Evolutionary conservation across 2,113 vertebrate species (phyloP), one percentile per base, ranked within the genome.

Genomic region (Kryptolebias marmoratus): DNA sequence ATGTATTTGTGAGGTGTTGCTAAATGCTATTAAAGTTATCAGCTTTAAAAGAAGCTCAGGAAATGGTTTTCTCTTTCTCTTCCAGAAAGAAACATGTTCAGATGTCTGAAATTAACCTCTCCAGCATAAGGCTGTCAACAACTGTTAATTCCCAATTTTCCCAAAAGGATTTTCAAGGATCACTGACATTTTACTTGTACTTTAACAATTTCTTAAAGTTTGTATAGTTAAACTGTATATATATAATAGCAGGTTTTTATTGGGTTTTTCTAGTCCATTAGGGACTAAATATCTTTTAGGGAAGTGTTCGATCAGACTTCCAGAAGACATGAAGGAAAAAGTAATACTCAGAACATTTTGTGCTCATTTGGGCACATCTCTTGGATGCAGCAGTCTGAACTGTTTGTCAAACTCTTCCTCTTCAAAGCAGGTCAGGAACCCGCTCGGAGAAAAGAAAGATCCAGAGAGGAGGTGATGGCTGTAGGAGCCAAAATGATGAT

Each of bases 1-100:
- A 57, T 36, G 32, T 36, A 36, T 36, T 36, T 36, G 3, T 36
- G 32, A 7, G 10, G 9, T 42, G 39, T 42, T 10, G 10, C 39
- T 42, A 42, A 42, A 42, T 42, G 39, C 68, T 78, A 64, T 48
- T 58, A 83, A 83, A 88, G 80, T 89, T 82, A 76, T 77, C 74
- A 73, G 84, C 76, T 85, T 77, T 48, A 75, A 79, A 82, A 80
- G 62, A 75, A 75, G 73, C 72, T 31, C 49, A 59, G 68, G 44
- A 87, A 88, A 87, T 85, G 79, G 65, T 87, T 85, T 67, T 48
- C 58, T 55, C 56, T 85, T 57, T 45, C 54, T 73, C 77, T 56
- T 77, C 71, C 68, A 70, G 57, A 11, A 50, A 30, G 0, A 68
- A 63, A 28, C 44, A 42, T 59, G 73, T 80, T 73, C 5, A 71